Conservation (phyloP, 2,797 vertebrate genomes). For the Acanthopagrus latus region DNA sequence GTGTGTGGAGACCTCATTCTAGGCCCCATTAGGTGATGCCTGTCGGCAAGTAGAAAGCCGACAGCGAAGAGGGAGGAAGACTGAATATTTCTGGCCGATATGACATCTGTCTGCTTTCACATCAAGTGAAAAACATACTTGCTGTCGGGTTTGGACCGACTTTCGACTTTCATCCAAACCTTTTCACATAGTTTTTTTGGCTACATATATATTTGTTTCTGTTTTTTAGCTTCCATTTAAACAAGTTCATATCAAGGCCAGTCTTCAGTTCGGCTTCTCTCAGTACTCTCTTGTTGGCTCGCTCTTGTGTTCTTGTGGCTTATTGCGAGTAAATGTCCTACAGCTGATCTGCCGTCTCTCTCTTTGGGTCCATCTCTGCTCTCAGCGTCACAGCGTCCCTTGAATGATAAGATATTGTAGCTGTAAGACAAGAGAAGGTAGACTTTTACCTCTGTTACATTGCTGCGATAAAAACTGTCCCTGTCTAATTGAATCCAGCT, state of each 20-base stretch:
- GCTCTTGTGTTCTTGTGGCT: too few species aligned
- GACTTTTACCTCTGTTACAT: background rate
- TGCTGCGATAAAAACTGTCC: background rate
- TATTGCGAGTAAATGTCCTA: too few species aligned
- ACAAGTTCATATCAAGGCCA: too few species aligned
- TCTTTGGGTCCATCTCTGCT: too few species aligned
- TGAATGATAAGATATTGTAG: background rate
- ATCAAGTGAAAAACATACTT: background rate
- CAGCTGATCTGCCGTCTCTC: too few species aligned
- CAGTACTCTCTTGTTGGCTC: too few species aligned
- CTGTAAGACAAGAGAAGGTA: too few species aligned
- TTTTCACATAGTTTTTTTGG: too few species aligned
- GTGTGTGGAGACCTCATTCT: conserved; percentile 35
- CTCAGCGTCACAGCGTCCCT: background rate
- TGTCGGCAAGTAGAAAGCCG: conserved; percentile 18
- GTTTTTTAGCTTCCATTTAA: too few species aligned
- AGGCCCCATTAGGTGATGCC: conserved; percentile 30
- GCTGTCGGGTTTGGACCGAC: background rate
- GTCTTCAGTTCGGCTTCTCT: too few species aligned
- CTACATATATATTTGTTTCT: too few species aligned
- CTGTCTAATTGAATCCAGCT: conserved; percentile 1
- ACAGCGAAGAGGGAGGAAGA: background rate
- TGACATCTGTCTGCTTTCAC: background rate
- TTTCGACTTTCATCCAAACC: too few species aligned
- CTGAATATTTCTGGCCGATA: background rate